Base-by-base conservation (phyloP, 1,140 invertebrate species). In the Helicorthomorpha holstii region DNA sequence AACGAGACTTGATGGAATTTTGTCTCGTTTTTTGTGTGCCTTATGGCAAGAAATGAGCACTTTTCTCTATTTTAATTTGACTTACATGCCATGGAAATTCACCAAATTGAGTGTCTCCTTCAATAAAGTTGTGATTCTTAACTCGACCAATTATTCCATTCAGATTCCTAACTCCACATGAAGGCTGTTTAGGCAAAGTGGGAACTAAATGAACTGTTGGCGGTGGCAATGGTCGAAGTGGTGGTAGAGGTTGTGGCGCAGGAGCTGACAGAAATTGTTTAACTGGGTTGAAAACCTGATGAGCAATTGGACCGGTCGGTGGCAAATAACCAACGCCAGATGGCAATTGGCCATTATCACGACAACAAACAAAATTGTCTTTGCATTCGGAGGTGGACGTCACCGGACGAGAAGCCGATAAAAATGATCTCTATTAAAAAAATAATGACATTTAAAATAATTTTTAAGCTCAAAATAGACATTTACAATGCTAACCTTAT, bases 71-170 rank as follows among this genome's bases (percentile, higher is more conserved):
- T n/a, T n/a, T 27, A 22, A 44, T 27, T 19, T 21, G 1, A 56
- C 61, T 63, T 65, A 75, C 76, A 14, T 52, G 51, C 61, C 64
- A 66, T 4, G 66, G 66, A 55, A 63, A 68, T 57, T 68, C 66
- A 0, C 62, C 88, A 59, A 91, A 93, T 72, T 92, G 88, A 61
- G 85, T 83, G 60, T 91, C 86, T 21, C 86, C 87, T 63, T 91
- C 85, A 1, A 85, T 75, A 59, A 87, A 86, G 2, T 77, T 74
- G 1, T 85, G 85, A 49, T 81, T 91, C 68, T 90, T 88, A 51
- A 93, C 88, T 54, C 88, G 75, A 25, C 86, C 88, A 57, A 86
- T 89, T 49, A 91, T 84, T 23, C 87, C 87, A 58, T 88, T 80
- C 1, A 84, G 80, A 60, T 90, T 83, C 58, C 85, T 74, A 0